Conservation (phyloP, 2,113 vertebrate genomes). For the Hydrochoerus hydrochaeris region DNA sequence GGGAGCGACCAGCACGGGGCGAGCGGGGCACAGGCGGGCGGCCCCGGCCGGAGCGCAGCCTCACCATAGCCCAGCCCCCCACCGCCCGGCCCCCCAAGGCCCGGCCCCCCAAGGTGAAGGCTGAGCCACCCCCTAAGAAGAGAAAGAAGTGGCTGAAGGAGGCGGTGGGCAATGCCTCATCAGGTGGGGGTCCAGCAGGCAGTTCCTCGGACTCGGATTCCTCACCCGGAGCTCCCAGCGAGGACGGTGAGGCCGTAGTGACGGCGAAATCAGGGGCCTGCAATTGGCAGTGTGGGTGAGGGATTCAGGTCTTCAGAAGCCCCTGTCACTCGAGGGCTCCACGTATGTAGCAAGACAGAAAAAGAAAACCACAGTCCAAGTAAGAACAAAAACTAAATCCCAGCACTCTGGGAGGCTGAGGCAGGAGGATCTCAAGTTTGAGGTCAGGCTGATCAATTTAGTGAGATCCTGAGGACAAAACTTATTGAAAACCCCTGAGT, state of each 20-base stretch:
- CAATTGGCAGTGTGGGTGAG: neutral
- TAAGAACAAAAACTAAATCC: too few species aligned
- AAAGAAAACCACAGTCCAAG: neutral
- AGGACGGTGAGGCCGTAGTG: constrained; percentile 88
- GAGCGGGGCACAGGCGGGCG: constrained; percentile 73
- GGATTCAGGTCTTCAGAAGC: neutral
- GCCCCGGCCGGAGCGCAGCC: constrained; percentile 49
- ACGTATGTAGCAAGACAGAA: neutral
- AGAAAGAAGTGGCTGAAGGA: constrained; percentile 96
- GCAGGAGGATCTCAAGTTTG: neutral
- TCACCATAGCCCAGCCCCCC: constrained; percentile 32
- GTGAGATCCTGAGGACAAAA: neutral
- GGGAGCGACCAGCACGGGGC: constrained; percentile 69
- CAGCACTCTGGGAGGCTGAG: neutral
- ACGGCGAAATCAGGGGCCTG: rapidly evolving
- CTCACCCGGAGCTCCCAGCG: constrained; percentile 91
- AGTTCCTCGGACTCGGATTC: constrained; percentile 93
- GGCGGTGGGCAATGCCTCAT: constrained; percentile 82
- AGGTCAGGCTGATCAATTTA: neutral
- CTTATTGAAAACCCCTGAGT: neutral
- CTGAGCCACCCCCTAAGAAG: constrained; percentile 94
- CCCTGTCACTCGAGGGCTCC: neutral
- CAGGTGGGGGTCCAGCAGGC: neutral
- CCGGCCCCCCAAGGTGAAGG: constrained; percentile 91
- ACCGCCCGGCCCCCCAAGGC: constrained; percentile 85